Base-by-base conservation (phyloP, 2,113 vertebrate species). In the Carettochelys insculpta region DNA sequence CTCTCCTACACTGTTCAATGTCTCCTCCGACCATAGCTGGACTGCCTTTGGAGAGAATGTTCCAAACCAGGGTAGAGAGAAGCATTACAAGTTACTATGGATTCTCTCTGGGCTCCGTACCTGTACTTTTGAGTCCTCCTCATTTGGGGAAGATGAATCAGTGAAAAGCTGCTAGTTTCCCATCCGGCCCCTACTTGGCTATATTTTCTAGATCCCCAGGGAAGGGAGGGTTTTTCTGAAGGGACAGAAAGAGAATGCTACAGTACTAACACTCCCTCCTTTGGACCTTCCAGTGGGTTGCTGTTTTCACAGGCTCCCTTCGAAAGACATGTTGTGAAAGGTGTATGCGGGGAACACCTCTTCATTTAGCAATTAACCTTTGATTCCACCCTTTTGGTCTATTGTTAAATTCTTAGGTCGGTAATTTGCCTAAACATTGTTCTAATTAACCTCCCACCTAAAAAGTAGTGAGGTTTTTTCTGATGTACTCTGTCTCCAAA, bases 371-470 rank as follows among this genome's bases (percentile, higher is more conserved):
- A 83, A 94, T 93, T 87, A 83, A 41, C 86, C 61, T 86, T 90
- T 93, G 68, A 83, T 92, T 86, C 2, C 3, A 93, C 77, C 87
- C 61, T 68, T 80, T 88, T 94, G 90, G 24, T 65, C 43, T 83
- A 77, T 80, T 58, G 92, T 89, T 89, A 95, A 90, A 91, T 94
- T 78, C 86, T 89, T 47, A 87, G 73, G 83, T 82, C 85, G 85
- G 38, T 54, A 31, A n/a, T 88, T 82, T 80, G 88, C 50, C 38
- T 80, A 83, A 93, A 86, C 71, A 84, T 89, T 83, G 11, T 86
- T 88, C 65, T 88, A 96, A 96, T 91, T 90, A 94, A 68, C 78
- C 43, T 78, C 51, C 90, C 80, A 51, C 80, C 86, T 94, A 90
- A 86, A 90, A 92, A 50, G 90, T 25, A 82, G 22, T 47, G 77